Conservation (phyloP, 2,888 invertebrate species). For the Syrista parreyssii region DNA sequence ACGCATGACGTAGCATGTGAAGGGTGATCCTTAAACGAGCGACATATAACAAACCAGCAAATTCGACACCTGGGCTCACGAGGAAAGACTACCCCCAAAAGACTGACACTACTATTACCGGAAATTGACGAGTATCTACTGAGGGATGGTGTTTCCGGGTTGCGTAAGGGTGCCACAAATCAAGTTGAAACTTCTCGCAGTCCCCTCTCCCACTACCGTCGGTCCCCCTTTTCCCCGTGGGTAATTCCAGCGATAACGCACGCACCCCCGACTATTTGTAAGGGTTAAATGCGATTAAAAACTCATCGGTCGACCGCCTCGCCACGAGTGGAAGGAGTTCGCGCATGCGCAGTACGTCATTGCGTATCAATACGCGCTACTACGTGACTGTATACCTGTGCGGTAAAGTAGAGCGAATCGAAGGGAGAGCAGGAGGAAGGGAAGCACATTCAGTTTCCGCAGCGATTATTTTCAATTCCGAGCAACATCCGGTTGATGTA, state of each 20-base stretch:
- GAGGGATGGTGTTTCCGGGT: not conserved
- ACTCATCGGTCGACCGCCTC: not conserved
- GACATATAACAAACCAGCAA: not conserved
- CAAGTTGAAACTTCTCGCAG: not conserved
- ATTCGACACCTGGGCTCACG: not conserved
- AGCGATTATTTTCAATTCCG: slow-evolving; percentile 1
- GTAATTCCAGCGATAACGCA: not conserved
- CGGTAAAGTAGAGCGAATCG: not conserved
- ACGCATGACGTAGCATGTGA: not conserved
- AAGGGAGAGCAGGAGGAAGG: not conserved
- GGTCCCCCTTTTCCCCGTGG: not conserved
- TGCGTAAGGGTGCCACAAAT: not conserved
- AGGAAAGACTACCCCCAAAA: not conserved
- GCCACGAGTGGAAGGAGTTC: not conserved
- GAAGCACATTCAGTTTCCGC: slow-evolving; percentile 3
- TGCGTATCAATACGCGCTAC: not conserved
- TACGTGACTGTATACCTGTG: not conserved
- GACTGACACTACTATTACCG: not conserved
- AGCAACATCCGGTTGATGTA: not conserved
- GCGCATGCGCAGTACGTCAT: not conserved
- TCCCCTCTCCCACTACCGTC: not conserved
- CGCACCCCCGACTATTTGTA: not conserved
- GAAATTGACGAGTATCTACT: not conserved
- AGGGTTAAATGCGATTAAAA: not conserved
- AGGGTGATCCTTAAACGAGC: not conserved